These are phyloP conservation scores for Neoitamus cyanurus DNA, from an alignment of 2,888 invertebrate species.

Conservation along the genomic window DNA sequence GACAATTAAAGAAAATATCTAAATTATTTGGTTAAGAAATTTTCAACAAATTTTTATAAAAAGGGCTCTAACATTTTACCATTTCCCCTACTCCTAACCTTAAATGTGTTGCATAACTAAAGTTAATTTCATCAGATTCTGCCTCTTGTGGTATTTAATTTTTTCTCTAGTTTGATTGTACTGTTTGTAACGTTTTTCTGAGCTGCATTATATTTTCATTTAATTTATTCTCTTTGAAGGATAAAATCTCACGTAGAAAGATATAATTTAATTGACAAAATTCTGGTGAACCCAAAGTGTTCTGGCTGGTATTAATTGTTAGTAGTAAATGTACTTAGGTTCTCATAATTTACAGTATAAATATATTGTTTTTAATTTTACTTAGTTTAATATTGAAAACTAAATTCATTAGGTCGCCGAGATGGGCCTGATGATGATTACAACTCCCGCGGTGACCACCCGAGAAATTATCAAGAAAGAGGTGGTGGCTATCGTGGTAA, in stretches of 20 bases:
- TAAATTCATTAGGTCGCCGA: slow-evolving; percentile 58
- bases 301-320: background rate
- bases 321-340: background rate
- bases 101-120: background rate
- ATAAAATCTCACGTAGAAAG: too few species aligned
- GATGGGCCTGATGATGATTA: slow-evolving; percentile 63
- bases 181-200: background rate
- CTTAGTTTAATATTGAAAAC: background rate
- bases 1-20: slow-evolving; percentile 8
- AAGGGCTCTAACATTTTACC: slow-evolving; percentile 48
- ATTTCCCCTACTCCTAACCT: background rate
- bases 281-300: background rate
- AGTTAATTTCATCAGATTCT: background rate
- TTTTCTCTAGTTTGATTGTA: background rate
- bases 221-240: too few species aligned
- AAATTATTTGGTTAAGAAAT: slow-evolving; percentile 30
- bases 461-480: slow-evolving; percentile 61
- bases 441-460: slow-evolving; percentile 64
- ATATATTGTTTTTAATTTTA: background rate
- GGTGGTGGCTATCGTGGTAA: slow-evolving; percentile 59
- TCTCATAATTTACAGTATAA: background rate
- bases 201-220: background rate
- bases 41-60: slow-evolving; percentile 41
- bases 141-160: background rate
- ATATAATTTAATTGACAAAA: background rate